Percentiles rank a stretch among this genome's conserved stretches.
phyloP scores from a whole-genome alignment of 2,888 invertebrate genomes.

The Odontocerum albicorne region DNA sequence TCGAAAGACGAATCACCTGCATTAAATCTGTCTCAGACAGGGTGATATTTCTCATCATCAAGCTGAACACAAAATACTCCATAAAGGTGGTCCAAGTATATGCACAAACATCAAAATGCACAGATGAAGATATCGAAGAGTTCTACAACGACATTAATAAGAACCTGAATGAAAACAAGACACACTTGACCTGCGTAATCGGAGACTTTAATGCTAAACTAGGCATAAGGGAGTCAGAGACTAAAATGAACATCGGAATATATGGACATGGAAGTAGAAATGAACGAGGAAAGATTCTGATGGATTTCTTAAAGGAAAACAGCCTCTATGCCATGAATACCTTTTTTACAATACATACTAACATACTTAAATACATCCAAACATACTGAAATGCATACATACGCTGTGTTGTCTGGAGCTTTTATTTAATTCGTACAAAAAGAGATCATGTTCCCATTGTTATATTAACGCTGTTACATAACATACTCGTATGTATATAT shows the following conservation, averaged over 20 bases:
- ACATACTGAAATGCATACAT: too few species aligned
- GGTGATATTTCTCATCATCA: not conserved
- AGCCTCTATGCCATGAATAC: not conserved
- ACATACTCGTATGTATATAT: too few species aligned
- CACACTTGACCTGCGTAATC: not conserved
- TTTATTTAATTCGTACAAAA: too few species aligned
- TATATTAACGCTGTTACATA: too few species aligned
- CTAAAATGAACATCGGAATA: not conserved
- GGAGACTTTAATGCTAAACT: not conserved
- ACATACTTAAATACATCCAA: too few species aligned
- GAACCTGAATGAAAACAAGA: not conserved
- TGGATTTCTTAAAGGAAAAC: not conserved
- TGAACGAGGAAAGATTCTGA: not conserved
- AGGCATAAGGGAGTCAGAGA: not conserved
- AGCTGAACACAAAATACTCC: not conserved
- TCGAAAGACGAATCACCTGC: not conserved
- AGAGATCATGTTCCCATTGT: too few species aligned
- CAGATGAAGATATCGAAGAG: not conserved
- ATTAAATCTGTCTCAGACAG: conserved; percentile 1
- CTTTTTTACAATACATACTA: not conserved
- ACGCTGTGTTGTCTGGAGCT: too few species aligned
- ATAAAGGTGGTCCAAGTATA: conserved; percentile 1
- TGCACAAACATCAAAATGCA: not conserved
- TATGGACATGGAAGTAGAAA: not conserved
- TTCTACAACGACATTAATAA: not conserved